Evolutionary conservation across 2,888 invertebrate species (phyloP).

Genomic region (Sarcophaga rosellei): DNA sequence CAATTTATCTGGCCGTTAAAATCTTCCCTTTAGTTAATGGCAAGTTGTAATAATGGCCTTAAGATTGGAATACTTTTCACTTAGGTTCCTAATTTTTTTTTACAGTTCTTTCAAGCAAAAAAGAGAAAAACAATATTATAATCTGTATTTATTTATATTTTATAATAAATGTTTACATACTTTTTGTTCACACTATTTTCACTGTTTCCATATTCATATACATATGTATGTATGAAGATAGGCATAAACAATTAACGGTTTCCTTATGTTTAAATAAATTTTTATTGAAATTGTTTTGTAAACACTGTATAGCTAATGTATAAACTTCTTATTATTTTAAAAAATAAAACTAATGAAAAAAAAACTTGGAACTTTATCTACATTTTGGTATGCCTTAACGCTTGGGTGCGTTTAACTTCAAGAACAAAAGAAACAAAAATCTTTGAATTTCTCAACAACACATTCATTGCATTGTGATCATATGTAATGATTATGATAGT

Average conservation of each 20-base stretch:
- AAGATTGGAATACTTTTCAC: no score
- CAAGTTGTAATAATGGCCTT: no score
- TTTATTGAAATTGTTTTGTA: slow-evolving; percentile 31
- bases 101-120: no score
- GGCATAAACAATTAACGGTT: slow-evolving; percentile 35
- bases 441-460: slow-evolving; percentile 15
- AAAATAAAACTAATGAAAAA: slow-evolving; percentile 16
- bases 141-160: no score
- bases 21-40: no score
- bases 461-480: slow-evolving; percentile 32
- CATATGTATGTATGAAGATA: not conserved
- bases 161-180: not conserved
- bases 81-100: no score
- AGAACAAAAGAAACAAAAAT: slow-evolving; percentile 6
- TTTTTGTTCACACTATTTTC: not conserved
- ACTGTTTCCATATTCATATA: not conserved
- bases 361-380: slow-evolving; percentile 39
- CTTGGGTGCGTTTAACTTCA: slow-evolving; percentile 31
- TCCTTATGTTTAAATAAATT: slow-evolving; percentile 27
- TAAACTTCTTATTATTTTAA: slow-evolving; percentile 14
- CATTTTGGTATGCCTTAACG: slow-evolving; percentile 48
- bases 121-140: no score
- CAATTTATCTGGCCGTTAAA: no score
- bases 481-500: slow-evolving; percentile 9
- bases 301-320: slow-evolving; percentile 23